Evolutionary conservation across 1,140 invertebrate genomes (phyloP).

Genomic region (Macrocentrus cingulum): DNA sequence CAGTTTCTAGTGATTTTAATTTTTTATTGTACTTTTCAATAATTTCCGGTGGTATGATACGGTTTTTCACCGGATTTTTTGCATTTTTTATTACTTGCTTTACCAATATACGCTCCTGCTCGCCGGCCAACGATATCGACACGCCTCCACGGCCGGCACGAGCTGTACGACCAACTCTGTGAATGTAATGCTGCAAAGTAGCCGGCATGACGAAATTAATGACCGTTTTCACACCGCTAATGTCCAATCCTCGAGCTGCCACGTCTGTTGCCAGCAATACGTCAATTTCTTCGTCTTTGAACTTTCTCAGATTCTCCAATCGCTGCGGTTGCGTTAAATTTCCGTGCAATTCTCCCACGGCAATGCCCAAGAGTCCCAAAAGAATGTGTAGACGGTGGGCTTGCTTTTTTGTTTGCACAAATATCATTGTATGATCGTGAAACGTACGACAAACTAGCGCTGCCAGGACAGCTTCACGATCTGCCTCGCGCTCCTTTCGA

Average conservation of each 20-base stretch:
- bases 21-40: constrained; percentile 82
- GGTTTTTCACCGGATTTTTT: constrained; percentile 80
- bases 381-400: constrained; percentile 91
- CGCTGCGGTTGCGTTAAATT: constrained; percentile 91
- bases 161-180: constrained; percentile 92
- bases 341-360: constrained; percentile 92
- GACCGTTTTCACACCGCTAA: constrained; percentile 93
- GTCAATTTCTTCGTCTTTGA: constrained; percentile 87
- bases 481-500: constrained; percentile 77
- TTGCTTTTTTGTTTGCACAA: constrained; percentile 94
- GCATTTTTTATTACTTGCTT: constrained; percentile 91
- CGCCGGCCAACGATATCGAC: constrained; percentile 91
- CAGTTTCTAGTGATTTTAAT: constrained; percentile 71
- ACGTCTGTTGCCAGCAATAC: constrained; percentile 95
- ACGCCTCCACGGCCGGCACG: constrained; percentile 87
- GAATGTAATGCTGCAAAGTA: constrained; percentile 94
- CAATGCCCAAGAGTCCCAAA: constrained; percentile 83
- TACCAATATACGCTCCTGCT: constrained; percentile 85
- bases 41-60: constrained; percentile 86
- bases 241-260: constrained; percentile 94
- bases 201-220: constrained; percentile 96
- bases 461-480: constrained; percentile 88
- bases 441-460: constrained; percentile 94
- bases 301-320: constrained; percentile 84
- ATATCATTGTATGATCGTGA: constrained; percentile 87